Conservation (phyloP, 2,797 vertebrate genomes). For the Macroramphosus scolopax region DNA sequence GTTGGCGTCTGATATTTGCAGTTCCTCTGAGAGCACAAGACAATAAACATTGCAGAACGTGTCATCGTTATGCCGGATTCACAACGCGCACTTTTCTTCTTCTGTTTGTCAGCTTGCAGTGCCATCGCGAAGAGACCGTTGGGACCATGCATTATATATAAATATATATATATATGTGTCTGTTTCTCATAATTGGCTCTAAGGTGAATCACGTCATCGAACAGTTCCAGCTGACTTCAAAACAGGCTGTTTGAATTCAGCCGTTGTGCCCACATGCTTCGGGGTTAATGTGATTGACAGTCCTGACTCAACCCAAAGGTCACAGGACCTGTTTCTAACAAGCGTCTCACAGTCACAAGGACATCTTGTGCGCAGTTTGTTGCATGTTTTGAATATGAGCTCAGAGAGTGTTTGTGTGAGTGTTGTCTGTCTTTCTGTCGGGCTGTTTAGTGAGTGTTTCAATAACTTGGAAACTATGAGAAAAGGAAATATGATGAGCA, state of each 20-base stretch:
- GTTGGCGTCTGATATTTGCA: slow-evolving; percentile 11
- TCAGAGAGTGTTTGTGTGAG: not conserved
- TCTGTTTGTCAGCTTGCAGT: slow-evolving; percentile 33
- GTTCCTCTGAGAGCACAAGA: slow-evolving; percentile 31
- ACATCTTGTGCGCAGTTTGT: slow-evolving; percentile 20
- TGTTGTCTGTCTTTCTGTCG: too few species aligned
- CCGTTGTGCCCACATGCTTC: slow-evolving; percentile 49
- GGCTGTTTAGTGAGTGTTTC: too few species aligned
- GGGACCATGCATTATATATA: slow-evolving; percentile 54
- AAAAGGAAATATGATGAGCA: too few species aligned
- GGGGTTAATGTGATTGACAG: slow-evolving; percentile 23
- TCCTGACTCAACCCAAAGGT: slow-evolving; percentile 22
- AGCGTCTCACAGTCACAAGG: slow-evolving; percentile 13
- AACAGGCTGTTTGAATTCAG: slow-evolving; percentile 53
- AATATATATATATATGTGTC: slow-evolving; percentile 14
- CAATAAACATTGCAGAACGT: slow-evolving; percentile 28
- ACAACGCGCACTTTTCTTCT: slow-evolving; percentile 19
- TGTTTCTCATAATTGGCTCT: slow-evolving; percentile 67
- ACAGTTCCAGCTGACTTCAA: slow-evolving; percentile 40
- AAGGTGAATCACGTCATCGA: slow-evolving; percentile 58
- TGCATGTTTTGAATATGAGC: slow-evolving; percentile 24
- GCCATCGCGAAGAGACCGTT: slow-evolving; percentile 44
- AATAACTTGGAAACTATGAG: too few species aligned
- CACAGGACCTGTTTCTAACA: slow-evolving; percentile 7
- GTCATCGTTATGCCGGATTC: slow-evolving; percentile 56